These are phyloP conservation scores for Mico argentatus DNA, from an alignment of 2,797 vertebrate genomes.

Conservation along the genomic window DNA sequence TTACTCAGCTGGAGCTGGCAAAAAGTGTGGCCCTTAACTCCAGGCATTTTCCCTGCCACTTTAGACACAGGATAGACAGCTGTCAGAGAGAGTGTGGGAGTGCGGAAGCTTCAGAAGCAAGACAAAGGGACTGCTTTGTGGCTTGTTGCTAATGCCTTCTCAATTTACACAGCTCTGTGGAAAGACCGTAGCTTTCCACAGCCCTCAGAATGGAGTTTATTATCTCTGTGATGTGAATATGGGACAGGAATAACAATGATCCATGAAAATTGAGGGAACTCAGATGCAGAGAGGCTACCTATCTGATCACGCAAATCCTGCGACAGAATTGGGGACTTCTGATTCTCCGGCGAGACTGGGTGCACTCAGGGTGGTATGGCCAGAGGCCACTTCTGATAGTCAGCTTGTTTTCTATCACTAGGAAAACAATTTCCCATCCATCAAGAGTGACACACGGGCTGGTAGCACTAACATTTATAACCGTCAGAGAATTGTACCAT, in stretches of 20 bases:
- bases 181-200: not conserved
- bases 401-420: not conserved
- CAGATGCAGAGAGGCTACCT: not conserved
- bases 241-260: not conserved
- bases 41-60: not conserved
- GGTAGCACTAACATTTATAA: not conserved
- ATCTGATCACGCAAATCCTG: not conserved
- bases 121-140: not conserved
- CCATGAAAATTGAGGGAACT: not conserved
- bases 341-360: not conserved
- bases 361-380: not conserved
- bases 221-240: not conserved
- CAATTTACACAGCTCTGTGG: not conserved
- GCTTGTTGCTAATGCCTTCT: not conserved
- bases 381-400: not conserved
- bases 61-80: not conserved
- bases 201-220: not conserved
- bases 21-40: not conserved
- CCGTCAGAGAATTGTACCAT: not conserved
- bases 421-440: not conserved
- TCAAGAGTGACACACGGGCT: not conserved
- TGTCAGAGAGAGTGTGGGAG: not conserved
- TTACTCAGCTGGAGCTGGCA: not conserved
- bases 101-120: not conserved
- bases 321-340: not conserved